These are phyloP conservation scores for Strix aluco DNA, from an alignment of 2,113 vertebrate genomes.

Conservation along the genomic window DNA sequence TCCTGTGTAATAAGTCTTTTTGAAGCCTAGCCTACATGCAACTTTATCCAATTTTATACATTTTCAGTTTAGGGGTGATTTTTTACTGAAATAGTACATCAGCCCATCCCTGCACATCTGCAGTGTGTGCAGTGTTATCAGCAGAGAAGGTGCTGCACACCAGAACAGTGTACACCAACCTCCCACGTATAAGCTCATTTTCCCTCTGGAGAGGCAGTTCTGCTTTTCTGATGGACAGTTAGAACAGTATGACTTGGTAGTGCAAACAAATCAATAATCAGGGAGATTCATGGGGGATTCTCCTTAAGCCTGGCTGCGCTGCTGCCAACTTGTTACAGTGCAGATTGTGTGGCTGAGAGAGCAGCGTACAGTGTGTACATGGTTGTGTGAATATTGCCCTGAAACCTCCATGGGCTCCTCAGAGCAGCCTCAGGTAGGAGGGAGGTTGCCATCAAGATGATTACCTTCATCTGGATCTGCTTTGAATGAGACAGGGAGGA, in stretches of 20 bases:
- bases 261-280: neutral
- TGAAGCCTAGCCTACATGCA: neutral
- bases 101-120: neutral
- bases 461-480: neutral
- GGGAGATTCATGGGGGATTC: neutral
- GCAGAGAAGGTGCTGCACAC: neutral
- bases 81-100: neutral
- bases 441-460: neutral
- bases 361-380: fast-evolving
- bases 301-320: neutral
- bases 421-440: neutral
- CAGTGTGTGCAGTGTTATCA: neutral
- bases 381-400: neutral
- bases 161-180: neutral
- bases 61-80: neutral
- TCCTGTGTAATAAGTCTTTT: neutral
- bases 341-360: neutral
- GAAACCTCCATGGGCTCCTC: neutral
- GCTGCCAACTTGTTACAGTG: neutral
- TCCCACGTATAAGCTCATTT: neutral
- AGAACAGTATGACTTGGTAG: neutral
- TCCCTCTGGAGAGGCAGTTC: neutral
- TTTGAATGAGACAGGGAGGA: neutral
- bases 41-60: neutral
- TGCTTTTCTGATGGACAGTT: neutral